A percentile compares a stretch with the other conserved stretches of the same genome.
These are phyloP conservation scores for Proales similis DNA, from an alignment of 1,140 invertebrate genomes.

Conservation along the genomic window DNA sequence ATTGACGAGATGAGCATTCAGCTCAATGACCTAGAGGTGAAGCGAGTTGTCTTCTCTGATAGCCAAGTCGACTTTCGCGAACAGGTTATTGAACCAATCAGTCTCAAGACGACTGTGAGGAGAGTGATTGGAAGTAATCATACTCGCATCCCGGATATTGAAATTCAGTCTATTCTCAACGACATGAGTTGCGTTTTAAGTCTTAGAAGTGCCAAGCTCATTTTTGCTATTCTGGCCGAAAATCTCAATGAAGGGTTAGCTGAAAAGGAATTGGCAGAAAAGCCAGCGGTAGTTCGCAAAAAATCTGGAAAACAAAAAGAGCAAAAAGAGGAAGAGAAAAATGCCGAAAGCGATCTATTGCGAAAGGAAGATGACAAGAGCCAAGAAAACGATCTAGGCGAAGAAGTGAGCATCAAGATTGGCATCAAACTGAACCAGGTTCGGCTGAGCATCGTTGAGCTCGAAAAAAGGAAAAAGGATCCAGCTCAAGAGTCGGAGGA, in stretches of 20 bases:
- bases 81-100: constrained; percentile 16
- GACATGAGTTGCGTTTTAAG: constrained; percentile 6
- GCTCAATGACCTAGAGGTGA: constrained; percentile 31
- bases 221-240: constrained; percentile 27
- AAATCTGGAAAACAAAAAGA: not conserved
- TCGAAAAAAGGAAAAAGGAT: not conserved
- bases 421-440: not conserved
- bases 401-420: too few species aligned
- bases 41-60: constrained; percentile 53
- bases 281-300: not conserved
- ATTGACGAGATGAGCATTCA: constrained; percentile 39
- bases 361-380: not conserved
- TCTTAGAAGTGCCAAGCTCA: constrained; percentile 1
- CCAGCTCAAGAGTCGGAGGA: constrained; percentile 61
- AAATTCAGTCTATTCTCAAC: not conserved
- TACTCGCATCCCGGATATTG: not conserved
- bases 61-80: constrained; percentile 40
- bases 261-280: not conserved
- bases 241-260: constrained; percentile 29
- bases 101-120: not conserved
- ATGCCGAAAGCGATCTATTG: not conserved
- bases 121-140: not conserved
- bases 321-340: not conserved
- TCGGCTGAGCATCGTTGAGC: not conserved
- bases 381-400: not conserved